Base-by-base conservation (phyloP, 2,888 invertebrate species). In the Aplocera efformata region DNA sequence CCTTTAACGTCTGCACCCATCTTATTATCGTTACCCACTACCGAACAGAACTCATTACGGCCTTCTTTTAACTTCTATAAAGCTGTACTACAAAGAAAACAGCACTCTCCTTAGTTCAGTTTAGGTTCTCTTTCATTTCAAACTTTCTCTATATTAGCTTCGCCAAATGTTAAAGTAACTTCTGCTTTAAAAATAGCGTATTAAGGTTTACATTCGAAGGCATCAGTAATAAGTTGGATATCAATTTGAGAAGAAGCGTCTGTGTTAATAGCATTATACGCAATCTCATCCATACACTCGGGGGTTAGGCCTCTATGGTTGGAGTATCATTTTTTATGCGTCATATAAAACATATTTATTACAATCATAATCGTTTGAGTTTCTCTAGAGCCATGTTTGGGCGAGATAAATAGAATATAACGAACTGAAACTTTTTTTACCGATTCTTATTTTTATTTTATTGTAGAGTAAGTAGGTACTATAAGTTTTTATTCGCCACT, bases 301-400 rank as follows among this genome's bases (percentile, higher is more conserved):
- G 64, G 84, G 83, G 83, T 79, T 79, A 80, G 76, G 79, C 76
- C 77, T 72, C 79, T 77, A 79, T 73, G 69, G 70, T 66, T 66
- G 77, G 71, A 79, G 76, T 80, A 85, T 85, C 75, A 82, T 82
- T 85, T 86, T 86, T 86, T 88, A 86, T 86, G 80, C 72, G 78
- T 80, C 85, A 80, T 86, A 88, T 88, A 88, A 88, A 88, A 86
- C 88, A 86, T 88, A 88, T 86, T 88, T 88, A 88, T 86, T 77
- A 77, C 84, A 79, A 82, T 84, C 79, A 80, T 86, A 84, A 85
- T 81, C 80, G 85, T 70, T 70, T 64, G 79, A 84, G 79, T 81
- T 84, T 75, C 77, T 72, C 74, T 71, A 77, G 66, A 68, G 69
- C 69, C 72, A 70, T 82, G 78, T 81, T 81, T 72, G 72, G 69